A percentile compares a stretch with the other conserved stretches of the same genome.
Evolutionary conservation across 2,797 vertebrate genomes (phyloP).

Genomic region (Rachycentron canadum): DNA sequence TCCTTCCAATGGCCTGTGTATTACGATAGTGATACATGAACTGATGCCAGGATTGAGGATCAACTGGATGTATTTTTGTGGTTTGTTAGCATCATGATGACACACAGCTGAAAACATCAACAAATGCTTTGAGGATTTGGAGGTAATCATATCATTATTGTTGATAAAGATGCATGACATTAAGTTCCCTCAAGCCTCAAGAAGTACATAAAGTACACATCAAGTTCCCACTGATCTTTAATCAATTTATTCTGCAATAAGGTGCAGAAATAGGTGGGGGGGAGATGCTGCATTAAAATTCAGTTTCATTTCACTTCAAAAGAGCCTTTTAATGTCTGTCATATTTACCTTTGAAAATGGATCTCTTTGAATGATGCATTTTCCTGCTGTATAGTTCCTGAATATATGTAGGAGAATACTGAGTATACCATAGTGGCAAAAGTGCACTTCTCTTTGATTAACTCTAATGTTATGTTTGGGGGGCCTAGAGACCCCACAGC

Average conservation of each 20-base stretch:
- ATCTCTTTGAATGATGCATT: slow-evolving; percentile 62
- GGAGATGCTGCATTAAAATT: slow-evolving; percentile 70
- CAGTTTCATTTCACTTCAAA: slow-evolving; percentile 76
- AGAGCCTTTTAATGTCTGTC: slow-evolving; percentile 70
- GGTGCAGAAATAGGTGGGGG: slow-evolving; percentile 57
- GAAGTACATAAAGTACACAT: slow-evolving; percentile 52
- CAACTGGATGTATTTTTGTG: slow-evolving; percentile 63
- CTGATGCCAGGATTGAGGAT: slow-evolving; percentile 66
- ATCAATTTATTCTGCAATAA: slow-evolving; percentile 75
- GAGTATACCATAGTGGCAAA: slow-evolving; percentile 19
- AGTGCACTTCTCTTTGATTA: slow-evolving; percentile 34
- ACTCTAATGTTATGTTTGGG: neutral
- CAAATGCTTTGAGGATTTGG: slow-evolving; percentile 70
- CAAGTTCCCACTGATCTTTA: slow-evolving; percentile 74
- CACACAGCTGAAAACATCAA: slow-evolving; percentile 74
- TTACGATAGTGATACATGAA: slow-evolving; percentile 48
- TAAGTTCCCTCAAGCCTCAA: slow-evolving; percentile 67
- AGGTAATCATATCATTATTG: slow-evolving; percentile 73
- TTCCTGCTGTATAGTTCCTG: slow-evolving; percentile 39
- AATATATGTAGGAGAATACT: slow-evolving; percentile 57
- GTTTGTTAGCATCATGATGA: slow-evolving; percentile 69
- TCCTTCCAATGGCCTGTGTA: slow-evolving; percentile 49
- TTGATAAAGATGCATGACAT: slow-evolving; percentile 78
- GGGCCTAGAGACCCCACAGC: neutral
- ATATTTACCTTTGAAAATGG: slow-evolving; percentile 70